phyloP scores from a whole-genome alignment of 2,888 invertebrate genomes.

The Argynnis bischoffii region DNA sequence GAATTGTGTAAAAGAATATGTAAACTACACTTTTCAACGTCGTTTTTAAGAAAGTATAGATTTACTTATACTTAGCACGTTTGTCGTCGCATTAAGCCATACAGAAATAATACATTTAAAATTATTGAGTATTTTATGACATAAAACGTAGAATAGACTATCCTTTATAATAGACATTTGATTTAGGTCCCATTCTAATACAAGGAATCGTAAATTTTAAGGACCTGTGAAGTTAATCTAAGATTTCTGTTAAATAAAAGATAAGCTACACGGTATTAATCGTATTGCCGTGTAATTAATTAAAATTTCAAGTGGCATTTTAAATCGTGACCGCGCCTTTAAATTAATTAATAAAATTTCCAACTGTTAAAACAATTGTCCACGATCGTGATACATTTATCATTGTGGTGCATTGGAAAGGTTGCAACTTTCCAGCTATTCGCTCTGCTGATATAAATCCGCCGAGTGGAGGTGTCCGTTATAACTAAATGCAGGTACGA shows the following conservation, averaged over 20 bases:
- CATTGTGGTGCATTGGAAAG: slow-evolving; percentile 44
- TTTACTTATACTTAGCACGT: too few species aligned
- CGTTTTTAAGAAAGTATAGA: too few species aligned
- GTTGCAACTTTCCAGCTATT: slow-evolving; percentile 41
- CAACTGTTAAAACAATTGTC: slow-evolving; percentile 45
- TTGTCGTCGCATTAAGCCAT: too few species aligned
- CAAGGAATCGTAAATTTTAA: slow-evolving; percentile 37
- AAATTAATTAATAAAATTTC: slow-evolving; percentile 46
- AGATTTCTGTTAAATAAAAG: slow-evolving; percentile 41
- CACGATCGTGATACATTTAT: slow-evolving; percentile 45
- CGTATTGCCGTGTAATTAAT: slow-evolving; percentile 36
- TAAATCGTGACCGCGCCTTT: slow-evolving; percentile 43
- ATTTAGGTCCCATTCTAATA: slow-evolving; percentile 32
- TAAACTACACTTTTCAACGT: too few species aligned
- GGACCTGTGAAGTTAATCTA: slow-evolving; percentile 29
- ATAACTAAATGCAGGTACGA: slow-evolving; percentile 32
- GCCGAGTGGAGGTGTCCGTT: slow-evolving; percentile 35
- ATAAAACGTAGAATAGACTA: too few species aligned
- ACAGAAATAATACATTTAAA: too few species aligned
- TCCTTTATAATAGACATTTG: not conserved
- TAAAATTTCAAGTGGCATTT: slow-evolving; percentile 40
- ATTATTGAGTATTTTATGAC: too few species aligned
- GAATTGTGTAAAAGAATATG: too few species aligned
- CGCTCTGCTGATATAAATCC: slow-evolving; percentile 39
- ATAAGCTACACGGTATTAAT: slow-evolving; percentile 40